A percentile compares a stretch with the other conserved stretches of the same genome.
Evolutionary conservation across 2,797 vertebrate species (phyloP).

Genomic region (Chaunax sp.): DNA sequence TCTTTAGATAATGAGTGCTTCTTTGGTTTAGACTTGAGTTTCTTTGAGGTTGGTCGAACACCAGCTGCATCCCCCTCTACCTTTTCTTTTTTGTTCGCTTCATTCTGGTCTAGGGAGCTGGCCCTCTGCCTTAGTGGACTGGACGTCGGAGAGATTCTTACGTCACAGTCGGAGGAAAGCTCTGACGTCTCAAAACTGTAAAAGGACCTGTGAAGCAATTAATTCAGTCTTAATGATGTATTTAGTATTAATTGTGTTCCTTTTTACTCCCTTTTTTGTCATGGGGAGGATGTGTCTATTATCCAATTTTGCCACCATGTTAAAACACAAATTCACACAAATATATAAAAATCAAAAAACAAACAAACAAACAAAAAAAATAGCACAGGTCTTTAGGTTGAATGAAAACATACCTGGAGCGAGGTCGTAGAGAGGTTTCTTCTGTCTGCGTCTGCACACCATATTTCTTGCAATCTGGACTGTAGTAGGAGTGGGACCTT

Average conservation of each 20-base stretch:
- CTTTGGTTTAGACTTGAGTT: conserved; percentile 63
- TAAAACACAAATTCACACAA: not conserved
- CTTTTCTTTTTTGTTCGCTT: conserved; percentile 55
- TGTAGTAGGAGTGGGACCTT: conserved; percentile 74
- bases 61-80: conserved; percentile 19
- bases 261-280: not conserved
- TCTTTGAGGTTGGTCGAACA: conserved; percentile 47
- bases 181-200: conserved; percentile 77
- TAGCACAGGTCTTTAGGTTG: too few relatives aligned
- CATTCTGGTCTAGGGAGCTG: conserved; percentile 32
- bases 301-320: not conserved
- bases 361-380: too few relatives aligned
- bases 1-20: conserved; percentile 66
- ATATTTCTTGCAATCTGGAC: conserved; percentile 48
- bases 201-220: conserved; percentile 76
- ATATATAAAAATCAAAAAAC: not conserved
- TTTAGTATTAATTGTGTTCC: not conserved
- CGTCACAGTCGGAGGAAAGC: not conserved
- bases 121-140: conserved; percentile 44
- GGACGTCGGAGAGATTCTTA: conserved; percentile 23
- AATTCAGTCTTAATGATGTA: not conserved
- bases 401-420: conserved; percentile 74
- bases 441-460: conserved; percentile 43
- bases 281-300: not conserved
- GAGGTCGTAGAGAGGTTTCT: conserved; percentile 68